Evolutionary conservation across 64 coral and sea anemone species (phyloP).

Genomic region (Stylophora pistillata): DNA sequence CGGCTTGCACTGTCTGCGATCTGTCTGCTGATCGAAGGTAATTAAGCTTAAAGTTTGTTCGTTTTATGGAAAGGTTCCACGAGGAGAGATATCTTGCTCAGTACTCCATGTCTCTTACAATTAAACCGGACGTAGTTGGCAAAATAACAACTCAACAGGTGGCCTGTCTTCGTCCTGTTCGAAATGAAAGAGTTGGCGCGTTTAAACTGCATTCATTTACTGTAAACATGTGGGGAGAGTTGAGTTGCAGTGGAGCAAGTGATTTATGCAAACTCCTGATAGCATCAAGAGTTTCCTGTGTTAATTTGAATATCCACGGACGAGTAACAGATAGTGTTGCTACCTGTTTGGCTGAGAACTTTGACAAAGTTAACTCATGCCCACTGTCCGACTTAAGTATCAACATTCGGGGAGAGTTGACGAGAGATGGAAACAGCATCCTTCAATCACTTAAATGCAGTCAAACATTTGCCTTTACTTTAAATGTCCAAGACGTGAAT

Average conservation of each 20-base stretch:
- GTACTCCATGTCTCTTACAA: background rate
- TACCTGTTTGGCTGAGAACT: background rate
- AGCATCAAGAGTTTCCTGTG: background rate
- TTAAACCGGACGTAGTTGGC: background rate
- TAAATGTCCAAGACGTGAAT: background rate
- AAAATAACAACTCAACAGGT: background rate
- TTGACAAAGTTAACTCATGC: background rate
- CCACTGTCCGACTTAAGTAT: background rate
- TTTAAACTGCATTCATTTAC: background rate
- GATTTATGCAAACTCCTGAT: background rate
- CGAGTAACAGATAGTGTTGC: background rate
- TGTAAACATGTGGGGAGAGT: background rate
- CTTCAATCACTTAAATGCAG: background rate
- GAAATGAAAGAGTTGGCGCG: too few relatives aligned
- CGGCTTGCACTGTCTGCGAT: too few relatives aligned
- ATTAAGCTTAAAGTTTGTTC: too few relatives aligned
- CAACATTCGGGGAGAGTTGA: background rate
- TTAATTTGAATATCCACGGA: constrained; percentile 6
- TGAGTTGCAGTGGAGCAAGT: background rate
- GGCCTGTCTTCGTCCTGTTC: background rate
- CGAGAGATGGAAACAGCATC: background rate
- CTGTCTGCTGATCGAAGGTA: too few relatives aligned
- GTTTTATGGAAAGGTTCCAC: too few relatives aligned
- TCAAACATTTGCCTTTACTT: background rate
- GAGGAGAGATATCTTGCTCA: too few relatives aligned